Conservation (phyloP, 2,113 vertebrate genomes). For the Mormyrus iriodes region DNA sequence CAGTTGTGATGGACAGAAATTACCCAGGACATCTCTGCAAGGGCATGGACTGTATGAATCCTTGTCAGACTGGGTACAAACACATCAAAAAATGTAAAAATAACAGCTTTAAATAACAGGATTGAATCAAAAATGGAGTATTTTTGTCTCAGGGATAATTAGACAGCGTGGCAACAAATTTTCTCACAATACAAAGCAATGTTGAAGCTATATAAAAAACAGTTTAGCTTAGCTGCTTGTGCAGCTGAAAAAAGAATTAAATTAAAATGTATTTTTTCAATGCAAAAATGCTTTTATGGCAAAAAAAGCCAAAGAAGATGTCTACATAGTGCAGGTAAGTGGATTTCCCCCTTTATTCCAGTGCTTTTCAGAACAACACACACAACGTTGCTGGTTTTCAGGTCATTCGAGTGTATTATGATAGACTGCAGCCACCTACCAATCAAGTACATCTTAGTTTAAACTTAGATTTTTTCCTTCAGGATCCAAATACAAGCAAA, state of each 20-base stretch:
- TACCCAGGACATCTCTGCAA: neutral
- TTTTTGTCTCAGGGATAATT: neutral
- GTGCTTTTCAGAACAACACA: neutral
- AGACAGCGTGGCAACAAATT: constrained; percentile 1
- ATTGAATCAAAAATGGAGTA: neutral
- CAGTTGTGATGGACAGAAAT: constrained; percentile 7
- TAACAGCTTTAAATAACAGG: neutral
- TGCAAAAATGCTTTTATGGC: neutral
- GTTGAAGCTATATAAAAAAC: neutral
- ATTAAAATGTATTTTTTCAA: neutral
- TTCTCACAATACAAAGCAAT: constrained; percentile 19
- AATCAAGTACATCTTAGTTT: neutral
- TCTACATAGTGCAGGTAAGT: neutral
- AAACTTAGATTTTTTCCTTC: neutral
- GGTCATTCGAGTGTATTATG: neutral
- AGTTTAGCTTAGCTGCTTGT: neutral
- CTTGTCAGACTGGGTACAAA: neutral
- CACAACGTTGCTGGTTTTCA: neutral
- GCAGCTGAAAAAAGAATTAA: neutral
- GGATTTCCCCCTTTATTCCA: neutral
- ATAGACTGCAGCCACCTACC: neutral
- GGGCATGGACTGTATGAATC: neutral
- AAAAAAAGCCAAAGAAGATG: neutral
- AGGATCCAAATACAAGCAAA: neutral
- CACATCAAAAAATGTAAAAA: neutral